phyloP scores from a whole-genome alignment of 37 sponge, comb jelly and placozoan genomes.

The Tethya wilhelma region DNA sequence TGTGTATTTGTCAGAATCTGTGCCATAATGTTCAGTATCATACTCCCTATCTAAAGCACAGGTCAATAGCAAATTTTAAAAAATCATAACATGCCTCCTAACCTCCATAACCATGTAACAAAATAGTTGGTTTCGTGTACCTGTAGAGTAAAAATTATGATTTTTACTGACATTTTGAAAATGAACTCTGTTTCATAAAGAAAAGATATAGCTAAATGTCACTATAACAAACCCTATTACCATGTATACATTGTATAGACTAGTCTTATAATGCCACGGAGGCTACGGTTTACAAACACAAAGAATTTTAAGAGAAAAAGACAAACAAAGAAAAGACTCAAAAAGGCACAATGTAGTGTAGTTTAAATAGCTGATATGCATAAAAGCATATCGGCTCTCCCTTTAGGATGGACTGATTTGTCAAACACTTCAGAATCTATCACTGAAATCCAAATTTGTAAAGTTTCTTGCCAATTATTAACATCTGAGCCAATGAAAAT shows the following conservation, averaged over 20 bases:
- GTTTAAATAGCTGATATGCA: not conserved
- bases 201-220: not conserved
- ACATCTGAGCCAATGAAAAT: not conserved
- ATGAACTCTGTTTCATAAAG: not conserved
- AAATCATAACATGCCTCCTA: not conserved
- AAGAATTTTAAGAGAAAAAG: not conserved
- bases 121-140: not conserved
- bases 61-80: not conserved
- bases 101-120: not conserved
- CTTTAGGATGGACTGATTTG: not conserved
- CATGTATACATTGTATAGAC: not conserved
- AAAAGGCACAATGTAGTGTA: not conserved
- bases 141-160: not conserved
- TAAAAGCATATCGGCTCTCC: not conserved
- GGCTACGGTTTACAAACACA: not conserved
- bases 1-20: not conserved
- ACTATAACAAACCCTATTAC: not conserved
- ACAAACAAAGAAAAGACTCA: not conserved
- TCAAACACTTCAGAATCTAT: not conserved
- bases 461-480: not conserved
- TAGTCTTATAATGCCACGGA: not conserved
- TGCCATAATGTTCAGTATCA: not conserved
- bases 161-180: not conserved
- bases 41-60: not conserved
- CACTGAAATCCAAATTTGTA: not conserved